Evolutionary conservation across 2,113 vertebrate species (phyloP).

Genomic region (Aythya baeri): DNA sequence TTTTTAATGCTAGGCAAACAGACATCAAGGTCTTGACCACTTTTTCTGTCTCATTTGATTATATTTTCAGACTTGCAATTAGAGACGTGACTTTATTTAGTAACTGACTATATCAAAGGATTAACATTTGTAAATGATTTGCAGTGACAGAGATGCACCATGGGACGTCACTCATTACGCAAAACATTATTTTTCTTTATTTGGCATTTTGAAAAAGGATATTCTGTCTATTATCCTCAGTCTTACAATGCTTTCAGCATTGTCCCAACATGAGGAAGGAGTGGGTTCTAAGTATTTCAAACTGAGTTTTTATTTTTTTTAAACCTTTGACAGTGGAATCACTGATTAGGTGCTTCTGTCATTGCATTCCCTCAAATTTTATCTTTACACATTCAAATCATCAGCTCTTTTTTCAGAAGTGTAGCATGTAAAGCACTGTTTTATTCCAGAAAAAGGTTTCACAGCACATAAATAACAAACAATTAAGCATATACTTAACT

Average conservation of each 20-base stretch:
- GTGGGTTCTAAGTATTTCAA: background rate
- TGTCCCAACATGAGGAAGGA: background rate
- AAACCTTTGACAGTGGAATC: background rate
- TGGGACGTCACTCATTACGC: background rate
- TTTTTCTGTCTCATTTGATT: background rate
- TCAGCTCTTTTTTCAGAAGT: background rate
- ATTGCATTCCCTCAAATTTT: accelerated
- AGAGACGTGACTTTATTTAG: background rate
- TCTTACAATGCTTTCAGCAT: background rate
- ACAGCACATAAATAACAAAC: background rate
- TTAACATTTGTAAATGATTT: background rate
- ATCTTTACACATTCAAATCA: background rate
- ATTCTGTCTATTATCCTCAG: background rate
- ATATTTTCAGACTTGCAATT: background rate
- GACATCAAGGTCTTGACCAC: accelerated
- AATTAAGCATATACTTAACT: accelerated
- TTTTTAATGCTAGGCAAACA: accelerated
- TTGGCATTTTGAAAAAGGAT: background rate
- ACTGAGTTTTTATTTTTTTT: accelerated
- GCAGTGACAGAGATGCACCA: background rate
- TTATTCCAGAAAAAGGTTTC: background rate
- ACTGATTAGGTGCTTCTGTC: background rate
- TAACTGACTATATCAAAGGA: background rate
- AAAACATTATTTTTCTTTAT: background rate
- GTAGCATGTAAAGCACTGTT: accelerated